Evolutionary conservation across 2,113 vertebrate genomes (phyloP), one percentile per base, ranked within the genome.

Genomic region (Passer domesticus): DNA sequence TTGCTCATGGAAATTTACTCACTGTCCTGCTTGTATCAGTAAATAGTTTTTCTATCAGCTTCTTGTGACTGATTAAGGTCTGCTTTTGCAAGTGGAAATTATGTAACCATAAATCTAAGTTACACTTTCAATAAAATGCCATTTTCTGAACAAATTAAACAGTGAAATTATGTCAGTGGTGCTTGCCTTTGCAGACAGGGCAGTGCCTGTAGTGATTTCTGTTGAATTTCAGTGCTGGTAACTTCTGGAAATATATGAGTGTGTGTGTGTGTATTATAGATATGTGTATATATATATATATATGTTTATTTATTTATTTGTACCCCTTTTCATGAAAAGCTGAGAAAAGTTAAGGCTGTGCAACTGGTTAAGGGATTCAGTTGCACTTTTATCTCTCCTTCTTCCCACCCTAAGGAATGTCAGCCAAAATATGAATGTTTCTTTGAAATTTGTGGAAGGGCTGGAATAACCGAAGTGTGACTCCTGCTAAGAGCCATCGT

Each of bases 401-500:
- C 69, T 95, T 91, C 82, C 82, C 56, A 90, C 79, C 82, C 75
- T 62, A 30, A 83, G 49, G 72, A 81, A 94, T 60, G 88, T 87
- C 68, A 93, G 60, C 82, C 92, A 86, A 87, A 86, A 80, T 64
- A 33, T 86, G 44, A 80, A 41, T 62, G 69, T 84, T 74, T 47
- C 35, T 83, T 77, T 77, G 43, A 77, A 63, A 59, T 70, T 58
- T 7, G 1, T 85, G 70, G 53, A 66, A 81, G 87, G 37, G 25
- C 87, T 92, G 23, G 52, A 76, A 69, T 67, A 89, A 43, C 30
- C 3, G 0, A 85, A 44, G 56, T 56, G 15, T 91, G 87, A 46
- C 87, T 85, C 46, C 50, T 73, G 37, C 30, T 49, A 33, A 67
- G 49, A 85, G 47, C 72, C 13, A 6, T 50, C 0, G 3, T 88